phyloP scores from a whole-genome alignment of 2,797 vertebrate species.

The Rhinichthys osculus region DNA sequence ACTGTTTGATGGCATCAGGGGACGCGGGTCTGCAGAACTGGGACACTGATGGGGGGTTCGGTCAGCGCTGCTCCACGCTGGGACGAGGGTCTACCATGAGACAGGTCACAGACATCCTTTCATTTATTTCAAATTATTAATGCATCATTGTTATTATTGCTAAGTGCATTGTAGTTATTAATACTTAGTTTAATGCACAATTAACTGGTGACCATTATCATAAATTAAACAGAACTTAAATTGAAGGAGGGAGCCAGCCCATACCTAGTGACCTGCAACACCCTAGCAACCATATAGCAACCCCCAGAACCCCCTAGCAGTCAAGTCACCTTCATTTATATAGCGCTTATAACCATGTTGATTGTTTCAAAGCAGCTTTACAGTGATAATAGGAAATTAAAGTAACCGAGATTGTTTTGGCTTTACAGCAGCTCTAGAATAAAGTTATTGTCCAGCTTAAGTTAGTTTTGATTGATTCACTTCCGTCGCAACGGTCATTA shows the following conservation, averaged over 20 bases:
- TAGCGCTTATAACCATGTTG: too few relatives aligned
- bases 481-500: too few relatives aligned
- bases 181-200: background rate
- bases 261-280: background rate
- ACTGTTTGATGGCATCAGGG: constrained; percentile 89
- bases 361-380: too few relatives aligned
- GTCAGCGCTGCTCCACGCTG: constrained; percentile 82
- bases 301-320: background rate
- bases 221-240: background rate
- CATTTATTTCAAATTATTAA: constrained; percentile 11
- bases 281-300: background rate
- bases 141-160: background rate
- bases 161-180: background rate
- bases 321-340: too few relatives aligned
- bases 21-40: constrained; percentile 81
- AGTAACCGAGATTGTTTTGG: too few relatives aligned
- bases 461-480: too few relatives aligned
- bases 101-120: constrained; percentile 80
- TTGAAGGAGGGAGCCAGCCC: background rate
- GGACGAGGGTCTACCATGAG: constrained; percentile 74
- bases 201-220: background rate
- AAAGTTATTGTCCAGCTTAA: too few relatives aligned
- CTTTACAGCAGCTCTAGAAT: too few relatives aligned
- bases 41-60: constrained; percentile 86
- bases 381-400: too few relatives aligned